Percentiles rank a stretch among this genome's conserved stretches.
Evolutionary conservation across 2,113 vertebrate genomes (phyloP).

Genomic region (Poecile atricapillus): DNA sequence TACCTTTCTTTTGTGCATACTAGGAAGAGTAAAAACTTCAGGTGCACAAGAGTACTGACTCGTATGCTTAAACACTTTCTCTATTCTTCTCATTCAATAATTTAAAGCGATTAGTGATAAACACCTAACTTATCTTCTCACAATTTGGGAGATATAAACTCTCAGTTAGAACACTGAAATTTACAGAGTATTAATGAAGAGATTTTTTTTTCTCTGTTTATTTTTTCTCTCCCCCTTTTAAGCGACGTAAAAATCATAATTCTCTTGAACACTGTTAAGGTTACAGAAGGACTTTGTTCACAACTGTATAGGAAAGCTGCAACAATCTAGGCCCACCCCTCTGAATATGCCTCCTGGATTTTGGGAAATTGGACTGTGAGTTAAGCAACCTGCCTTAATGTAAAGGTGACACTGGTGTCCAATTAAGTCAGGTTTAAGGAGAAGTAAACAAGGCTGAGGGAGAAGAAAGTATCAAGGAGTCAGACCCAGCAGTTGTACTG

Average conservation of each 20-base stretch:
- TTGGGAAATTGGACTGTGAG: background rate
- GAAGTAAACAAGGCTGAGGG: background rate
- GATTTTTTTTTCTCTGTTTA: background rate
- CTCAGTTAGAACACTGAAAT: background rate
- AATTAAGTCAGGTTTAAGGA: background rate
- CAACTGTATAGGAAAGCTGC: background rate
- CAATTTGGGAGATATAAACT: background rate
- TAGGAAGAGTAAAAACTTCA: background rate
- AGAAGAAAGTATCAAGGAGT: background rate
- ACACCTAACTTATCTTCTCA: background rate
- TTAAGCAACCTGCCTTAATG: background rate
- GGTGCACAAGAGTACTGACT: background rate
- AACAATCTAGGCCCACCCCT: background rate
- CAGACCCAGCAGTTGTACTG: background rate
- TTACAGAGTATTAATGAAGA: background rate
- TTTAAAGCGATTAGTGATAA: background rate
- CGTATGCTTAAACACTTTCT: background rate
- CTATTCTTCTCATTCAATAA: background rate
- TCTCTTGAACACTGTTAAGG: background rate
- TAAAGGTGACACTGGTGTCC: background rate
- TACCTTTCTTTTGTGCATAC: background rate
- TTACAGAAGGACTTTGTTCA: background rate
- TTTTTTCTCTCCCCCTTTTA: background rate
- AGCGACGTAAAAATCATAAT: background rate
- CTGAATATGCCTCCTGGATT: background rate